Conservation (phyloP, 2,797 vertebrate species). For the Crocidura indochinensis region DNA sequence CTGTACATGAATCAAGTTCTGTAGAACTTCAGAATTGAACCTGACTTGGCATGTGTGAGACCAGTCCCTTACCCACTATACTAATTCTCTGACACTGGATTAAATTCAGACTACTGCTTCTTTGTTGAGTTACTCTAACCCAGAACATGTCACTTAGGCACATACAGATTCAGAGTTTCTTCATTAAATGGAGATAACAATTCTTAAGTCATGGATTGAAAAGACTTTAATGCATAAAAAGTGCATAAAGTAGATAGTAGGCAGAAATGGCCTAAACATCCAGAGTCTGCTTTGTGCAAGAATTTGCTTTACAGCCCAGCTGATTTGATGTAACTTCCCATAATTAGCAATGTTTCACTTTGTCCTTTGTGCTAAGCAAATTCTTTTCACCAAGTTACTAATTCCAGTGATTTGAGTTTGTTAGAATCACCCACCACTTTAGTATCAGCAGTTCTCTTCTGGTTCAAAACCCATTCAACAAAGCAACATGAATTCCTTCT, state of each 20-base stretch:
- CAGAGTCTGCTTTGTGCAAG: not conserved
- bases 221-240: conserved; percentile 50
- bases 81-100: too few relatives aligned
- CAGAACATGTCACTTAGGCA: not conserved
- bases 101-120: not conserved
- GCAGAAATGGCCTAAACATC: not conserved
- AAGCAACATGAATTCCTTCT: not conserved
- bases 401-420: not conserved
- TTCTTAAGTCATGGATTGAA: not conserved
- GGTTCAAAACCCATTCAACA: conserved; percentile 5
- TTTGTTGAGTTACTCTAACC: not conserved
- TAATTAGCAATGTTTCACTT: not conserved
- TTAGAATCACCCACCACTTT: too few relatives aligned
- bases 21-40: too few relatives aligned
- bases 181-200: not conserved
- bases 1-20: too few relatives aligned
- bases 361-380: conserved; percentile 41
- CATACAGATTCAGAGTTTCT: conserved; percentile 8
- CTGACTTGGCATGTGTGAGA: too few relatives aligned
- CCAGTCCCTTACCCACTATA: too few relatives aligned
- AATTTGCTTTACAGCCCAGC: not conserved
- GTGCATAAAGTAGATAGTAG: not conserved
- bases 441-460: not conserved
- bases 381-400: not conserved
- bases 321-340: not conserved